A percentile compares a stretch with the other conserved stretches of the same genome.
Evolutionary conservation across 2,113 vertebrate genomes (phyloP).

Genomic region (Oreochromis aureus): DNA sequence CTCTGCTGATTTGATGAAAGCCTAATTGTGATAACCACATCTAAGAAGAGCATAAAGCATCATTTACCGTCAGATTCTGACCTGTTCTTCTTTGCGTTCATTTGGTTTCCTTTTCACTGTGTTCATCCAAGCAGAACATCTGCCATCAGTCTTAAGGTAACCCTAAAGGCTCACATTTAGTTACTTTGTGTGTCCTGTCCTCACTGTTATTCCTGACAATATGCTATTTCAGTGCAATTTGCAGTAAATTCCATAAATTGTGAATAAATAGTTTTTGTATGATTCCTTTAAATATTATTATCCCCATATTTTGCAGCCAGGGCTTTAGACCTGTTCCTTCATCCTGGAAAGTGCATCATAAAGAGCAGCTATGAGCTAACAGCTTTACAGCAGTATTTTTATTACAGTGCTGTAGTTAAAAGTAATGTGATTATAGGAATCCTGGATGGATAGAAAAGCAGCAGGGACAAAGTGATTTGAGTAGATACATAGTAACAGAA

Average conservation of each 20-base stretch:
- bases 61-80: not conserved
- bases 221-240: not conserved
- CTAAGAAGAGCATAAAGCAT: not conserved
- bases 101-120: not conserved
- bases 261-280: not conserved
- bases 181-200: not conserved
- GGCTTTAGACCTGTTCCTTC: not conserved
- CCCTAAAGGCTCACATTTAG: not conserved
- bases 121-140: not conserved
- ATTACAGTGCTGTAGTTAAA: not conserved
- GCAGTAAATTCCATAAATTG: not conserved
- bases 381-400: not conserved
- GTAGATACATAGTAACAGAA: not conserved
- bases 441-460: not conserved
- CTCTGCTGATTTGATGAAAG: not conserved
- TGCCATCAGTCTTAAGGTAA: not conserved
- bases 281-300: not conserved
- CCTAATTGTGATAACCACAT: not conserved
- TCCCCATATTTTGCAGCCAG: not conserved
- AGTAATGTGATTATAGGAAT: not conserved
- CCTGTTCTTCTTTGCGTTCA: not conserved
- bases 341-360: not conserved
- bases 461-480: not conserved
- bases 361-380: not conserved
- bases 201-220: not conserved